phyloP scores from a whole-genome alignment of 2,113 vertebrate genomes.

The Eulemur macaco region DNA sequence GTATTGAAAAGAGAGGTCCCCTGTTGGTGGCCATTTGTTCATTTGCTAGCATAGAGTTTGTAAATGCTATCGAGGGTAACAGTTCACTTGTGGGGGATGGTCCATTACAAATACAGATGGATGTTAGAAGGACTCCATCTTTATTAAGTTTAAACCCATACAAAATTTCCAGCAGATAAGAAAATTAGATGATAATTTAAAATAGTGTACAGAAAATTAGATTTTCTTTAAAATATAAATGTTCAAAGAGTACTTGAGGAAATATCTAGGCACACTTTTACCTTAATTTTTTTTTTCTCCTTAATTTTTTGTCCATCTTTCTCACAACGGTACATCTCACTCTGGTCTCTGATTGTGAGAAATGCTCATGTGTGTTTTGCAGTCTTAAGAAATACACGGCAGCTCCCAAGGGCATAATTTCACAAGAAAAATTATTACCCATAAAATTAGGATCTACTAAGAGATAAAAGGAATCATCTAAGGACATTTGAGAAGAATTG shows the following conservation, averaged over 20 bases:
- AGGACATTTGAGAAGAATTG: conserved; percentile 40
- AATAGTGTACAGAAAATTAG: not conserved
- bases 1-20: not conserved
- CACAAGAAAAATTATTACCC: conserved; percentile 24
- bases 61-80: not conserved
- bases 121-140: not conserved
- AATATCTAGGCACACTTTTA: not conserved
- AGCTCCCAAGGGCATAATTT: conserved; percentile 54
- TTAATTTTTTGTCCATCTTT: not conserved
- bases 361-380: not conserved
- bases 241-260: not conserved
- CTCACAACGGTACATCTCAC: not conserved
- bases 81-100: not conserved
- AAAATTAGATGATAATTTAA: conserved; percentile 8
- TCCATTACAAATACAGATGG: not conserved
- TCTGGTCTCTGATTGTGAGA: conserved; percentile 47
- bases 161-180: not conserved
- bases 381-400: conserved; percentile 22
- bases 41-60: not conserved
- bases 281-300: not conserved
- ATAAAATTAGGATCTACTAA: conserved; percentile 59
- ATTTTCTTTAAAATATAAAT: not conserved
- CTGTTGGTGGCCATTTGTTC: not conserved
- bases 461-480: conserved; percentile 65
- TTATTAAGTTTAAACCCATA: conserved; percentile 4